Base-by-base conservation (phyloP, 2,888 invertebrate genomes). In the Tetranychus truncatus region DNA sequence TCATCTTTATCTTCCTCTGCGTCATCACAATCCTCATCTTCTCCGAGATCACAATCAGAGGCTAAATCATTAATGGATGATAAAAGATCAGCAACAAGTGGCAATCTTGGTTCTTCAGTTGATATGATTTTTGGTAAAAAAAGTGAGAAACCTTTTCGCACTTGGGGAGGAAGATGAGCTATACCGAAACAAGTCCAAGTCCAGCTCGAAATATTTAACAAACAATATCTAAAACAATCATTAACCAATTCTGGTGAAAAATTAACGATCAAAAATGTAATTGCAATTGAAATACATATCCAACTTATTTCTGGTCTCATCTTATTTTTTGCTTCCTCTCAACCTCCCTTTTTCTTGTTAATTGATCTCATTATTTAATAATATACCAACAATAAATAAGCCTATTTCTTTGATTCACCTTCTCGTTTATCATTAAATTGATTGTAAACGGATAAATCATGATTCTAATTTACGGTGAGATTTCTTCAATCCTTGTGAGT, bases 121-220 rank as follows among this genome's bases (percentile, higher is more conserved):
- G 55, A 55, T 55, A 55, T 55, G 55, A 55, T 55, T 55, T 55
- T 55, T 55, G 55, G 34, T 69, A 69, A 69, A 21, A 69, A 69
- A 24, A 69, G 69, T 20, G 69, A 69, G 69, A 69, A 69, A 69
- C 69, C 69, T 1, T 69, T 69, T 21, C 69, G 69, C 5, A 24
- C 69, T 69, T 69, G 69, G 69, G 69, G 69, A 6, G 69, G 69
- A 69, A 20, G 69, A 24, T 69, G 9, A 69, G 11, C 69, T 5
- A 69, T 24, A 20, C 1, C 5, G 15, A 21, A 67, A n/a, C 11
- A 9, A n/a, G n/a, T 20, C 69, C 5, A n/a, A 24, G 11, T 24
- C 34, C 5, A 11, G 6, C 11, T 20, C 11, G n/a, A 69, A 20
- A 18, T 21, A 69, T 24, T n/a, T 9, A 24, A 66, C 18, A 69